Conservation (phyloP, 2,797 vertebrate genomes). For the Ara ararauna region DNA sequence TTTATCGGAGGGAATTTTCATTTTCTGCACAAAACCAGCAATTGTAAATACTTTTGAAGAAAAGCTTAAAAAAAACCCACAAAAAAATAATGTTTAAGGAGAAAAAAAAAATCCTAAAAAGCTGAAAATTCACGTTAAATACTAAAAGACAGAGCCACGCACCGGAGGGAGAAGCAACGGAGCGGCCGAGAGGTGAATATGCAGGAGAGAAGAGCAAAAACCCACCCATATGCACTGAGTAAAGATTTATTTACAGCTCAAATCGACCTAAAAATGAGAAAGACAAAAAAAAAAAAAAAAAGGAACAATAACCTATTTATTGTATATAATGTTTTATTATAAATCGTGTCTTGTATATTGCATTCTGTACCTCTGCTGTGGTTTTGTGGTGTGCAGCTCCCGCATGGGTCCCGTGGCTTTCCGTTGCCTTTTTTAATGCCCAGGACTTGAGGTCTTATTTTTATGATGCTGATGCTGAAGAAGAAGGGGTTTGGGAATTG, state of each 20-base stretch:
- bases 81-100: slow-evolving; percentile 68
- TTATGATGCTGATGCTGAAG: slow-evolving; percentile 62
- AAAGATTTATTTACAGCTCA: slow-evolving; percentile 80
- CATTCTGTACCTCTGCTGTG: slow-evolving; percentile 84
- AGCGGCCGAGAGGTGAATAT: slow-evolving; percentile 56
- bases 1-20: slow-evolving; percentile 41
- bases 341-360: slow-evolving; percentile 84
- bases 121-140: slow-evolving; percentile 60
- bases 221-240: slow-evolving; percentile 82
- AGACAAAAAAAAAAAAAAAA: background rate
- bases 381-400: slow-evolving; percentile 84
- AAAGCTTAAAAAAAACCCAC: slow-evolving; percentile 63
- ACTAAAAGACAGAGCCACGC: background rate
- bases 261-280: slow-evolving; percentile 67
- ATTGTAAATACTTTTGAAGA: slow-evolving; percentile 95
- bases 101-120: slow-evolving; percentile 69
- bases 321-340: slow-evolving; percentile 87
- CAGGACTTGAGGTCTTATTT: slow-evolving; percentile 74
- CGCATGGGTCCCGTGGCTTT: slow-evolving; percentile 79
- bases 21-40: slow-evolving; percentile 92
- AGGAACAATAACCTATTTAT: slow-evolving; percentile 84
- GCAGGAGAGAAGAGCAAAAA: slow-evolving; percentile 73
- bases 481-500: background rate
- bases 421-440: slow-evolving; percentile 74
- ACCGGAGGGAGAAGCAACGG: slow-evolving; percentile 23